These are phyloP conservation scores for Mycteria americana DNA, from an alignment of 2,797 vertebrate genomes.

Conservation along the genomic window DNA sequence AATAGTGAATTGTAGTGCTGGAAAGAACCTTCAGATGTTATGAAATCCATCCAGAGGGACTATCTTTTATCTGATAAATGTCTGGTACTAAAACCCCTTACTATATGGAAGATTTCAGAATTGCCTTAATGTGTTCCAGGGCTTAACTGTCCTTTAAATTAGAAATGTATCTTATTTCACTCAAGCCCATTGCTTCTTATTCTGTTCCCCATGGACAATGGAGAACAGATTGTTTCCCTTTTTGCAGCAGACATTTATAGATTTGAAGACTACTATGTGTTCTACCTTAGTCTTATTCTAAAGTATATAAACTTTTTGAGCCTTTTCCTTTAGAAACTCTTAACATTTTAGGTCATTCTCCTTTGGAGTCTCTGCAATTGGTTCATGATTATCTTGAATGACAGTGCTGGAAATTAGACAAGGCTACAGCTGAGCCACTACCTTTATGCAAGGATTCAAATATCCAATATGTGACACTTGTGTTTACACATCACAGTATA, in stretches of 20 bases:
- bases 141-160: not conserved
- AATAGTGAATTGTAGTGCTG: not conserved
- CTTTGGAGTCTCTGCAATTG: not conserved
- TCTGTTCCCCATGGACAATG: not conserved
- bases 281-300: not conserved
- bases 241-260: not conserved
- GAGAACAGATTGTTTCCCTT: not conserved
- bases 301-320: not conserved
- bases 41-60: not conserved
- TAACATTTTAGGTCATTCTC: not conserved
- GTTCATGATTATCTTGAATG: not conserved
- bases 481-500: not conserved
- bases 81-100: not conserved
- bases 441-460: not conserved
- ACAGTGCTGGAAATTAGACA: not conserved
- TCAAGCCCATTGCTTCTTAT: not conserved
- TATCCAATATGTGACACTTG: not conserved
- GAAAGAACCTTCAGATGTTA: not conserved
- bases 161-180: not conserved
- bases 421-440: not conserved
- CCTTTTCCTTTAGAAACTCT: not conserved
- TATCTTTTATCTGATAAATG: not conserved
- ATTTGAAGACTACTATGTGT: not conserved
- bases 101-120: not conserved
- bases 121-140: not conserved